Conservation (phyloP, 2,888 invertebrate genomes). For the Limnephilus lunatus region DNA sequence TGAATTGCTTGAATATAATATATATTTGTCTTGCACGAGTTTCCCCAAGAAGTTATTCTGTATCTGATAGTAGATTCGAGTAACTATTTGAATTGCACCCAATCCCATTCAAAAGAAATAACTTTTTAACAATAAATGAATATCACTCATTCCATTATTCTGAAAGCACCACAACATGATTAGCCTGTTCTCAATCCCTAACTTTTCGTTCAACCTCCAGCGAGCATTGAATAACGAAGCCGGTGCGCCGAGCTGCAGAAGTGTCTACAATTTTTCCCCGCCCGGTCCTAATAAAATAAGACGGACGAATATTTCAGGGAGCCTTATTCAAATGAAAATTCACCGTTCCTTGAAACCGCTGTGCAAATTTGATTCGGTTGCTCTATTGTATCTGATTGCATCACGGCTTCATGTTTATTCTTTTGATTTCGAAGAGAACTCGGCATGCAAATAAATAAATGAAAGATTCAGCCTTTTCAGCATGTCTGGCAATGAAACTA, state of each 20-base stretch:
- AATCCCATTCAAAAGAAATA: too few relatives aligned
- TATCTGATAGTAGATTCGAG: too few relatives aligned
- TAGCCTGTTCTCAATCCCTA: background rate
- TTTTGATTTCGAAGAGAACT: constrained; percentile 47
- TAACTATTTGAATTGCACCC: too few relatives aligned
- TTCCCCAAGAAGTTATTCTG: too few relatives aligned
- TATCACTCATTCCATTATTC: background rate
- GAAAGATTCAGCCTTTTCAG: constrained; percentile 22
- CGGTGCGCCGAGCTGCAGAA: background rate
- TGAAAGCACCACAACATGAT: background rate
- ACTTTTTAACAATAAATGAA: background rate
- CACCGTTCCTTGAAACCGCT: constrained; percentile 35
- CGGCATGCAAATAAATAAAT: constrained; percentile 53
- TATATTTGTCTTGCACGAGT: too few relatives aligned
- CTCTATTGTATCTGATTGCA: constrained; percentile 54
- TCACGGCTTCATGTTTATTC: constrained; percentile 48
- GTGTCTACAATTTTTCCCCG: constrained; percentile 20
- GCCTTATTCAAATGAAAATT: constrained; percentile 57
- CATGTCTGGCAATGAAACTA: constrained; percentile 20
- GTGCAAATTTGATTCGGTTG: constrained; percentile 56
- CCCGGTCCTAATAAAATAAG: constrained; percentile 22
- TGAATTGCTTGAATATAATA: too few relatives aligned
- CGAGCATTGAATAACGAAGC: background rate
- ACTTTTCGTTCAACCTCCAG: background rate
- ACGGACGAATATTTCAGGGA: constrained; percentile 48